Evolutionary conservation across 2,888 invertebrate species (phyloP), one percentile per base, ranked within the genome.

Genomic region (Oeneis ivallda): DNA sequence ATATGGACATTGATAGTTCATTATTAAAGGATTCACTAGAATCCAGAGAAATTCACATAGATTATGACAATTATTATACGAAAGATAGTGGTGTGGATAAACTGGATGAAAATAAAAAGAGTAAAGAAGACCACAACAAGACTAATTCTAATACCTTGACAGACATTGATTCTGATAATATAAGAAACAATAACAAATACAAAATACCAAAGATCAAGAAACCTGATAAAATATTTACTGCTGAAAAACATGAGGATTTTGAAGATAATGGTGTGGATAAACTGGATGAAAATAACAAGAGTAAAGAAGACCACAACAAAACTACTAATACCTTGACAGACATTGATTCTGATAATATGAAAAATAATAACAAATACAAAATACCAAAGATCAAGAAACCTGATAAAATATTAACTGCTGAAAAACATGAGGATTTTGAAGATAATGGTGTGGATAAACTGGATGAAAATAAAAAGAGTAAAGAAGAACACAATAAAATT

Each of bases 1-100:
- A 81, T 66, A 77, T 70, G 71, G 77, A 82, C 67, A 73, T 82
- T 64, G 80, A 84, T 64, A 79, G 81, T 67, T 74, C 79, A 26
- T 64, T 68, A 37, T 61, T 70, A 19, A 75, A 80, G 60, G 45
- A 74, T 37, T 81, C 83, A 6, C 19, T 77, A 17, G 84, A 85
- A 71, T 77, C 83, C 4, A 82, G 80, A 37, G 83, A 85, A 71
- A 75, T 80, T 66, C 64, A 71, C 7, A 71, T 74, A 47, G 66
- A 69, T n/a, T 69, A 60, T 50, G 32, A 32, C n/a, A 54, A 2
- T 19, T 10, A 7, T 19, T 50, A 11, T 19, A 43, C 39, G 50
- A 58, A 26, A 17, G 32, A 58, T 9, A 41, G 17, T 59, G 49
- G 59, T 34, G n/a, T n/a, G 17, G 26, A 34, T 43, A 26, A 13